phyloP scores from a whole-genome alignment of 1,140 invertebrate genomes.

The Nasonia longicornis region DNA sequence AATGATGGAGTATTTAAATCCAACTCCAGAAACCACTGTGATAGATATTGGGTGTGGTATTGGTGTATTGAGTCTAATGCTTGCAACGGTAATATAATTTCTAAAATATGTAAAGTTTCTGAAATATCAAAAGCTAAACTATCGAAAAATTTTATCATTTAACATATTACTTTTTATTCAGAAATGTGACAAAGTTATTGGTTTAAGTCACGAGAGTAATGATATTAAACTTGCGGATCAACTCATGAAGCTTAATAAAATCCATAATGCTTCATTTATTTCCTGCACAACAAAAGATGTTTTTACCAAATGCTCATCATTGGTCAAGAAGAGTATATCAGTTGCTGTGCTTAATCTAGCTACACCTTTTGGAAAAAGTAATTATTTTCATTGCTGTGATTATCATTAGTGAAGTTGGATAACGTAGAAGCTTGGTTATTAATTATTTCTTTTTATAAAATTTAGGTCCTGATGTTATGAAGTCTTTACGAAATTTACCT shows the following conservation, averaged over 20 bases:
- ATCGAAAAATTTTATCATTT: neutral
- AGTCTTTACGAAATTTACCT: slow-evolving; percentile 34
- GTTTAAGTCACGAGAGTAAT: slow-evolving; percentile 14
- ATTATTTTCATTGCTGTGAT: neutral
- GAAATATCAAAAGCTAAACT: neutral
- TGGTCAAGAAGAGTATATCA: slow-evolving; percentile 30
- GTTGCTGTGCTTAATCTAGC: slow-evolving; percentile 33
- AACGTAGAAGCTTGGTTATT: neutral
- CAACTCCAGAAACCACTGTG: slow-evolving; percentile 24
- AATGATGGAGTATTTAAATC: slow-evolving; percentile 33
- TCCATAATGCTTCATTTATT: slow-evolving; percentile 43
- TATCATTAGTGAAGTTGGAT: neutral
- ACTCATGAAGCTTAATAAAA: slow-evolving; percentile 20
- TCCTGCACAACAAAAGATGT: slow-evolving; percentile 29
- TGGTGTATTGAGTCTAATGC: slow-evolving; percentile 38
- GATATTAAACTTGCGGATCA: slow-evolving; percentile 38
- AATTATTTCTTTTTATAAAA: neutral
- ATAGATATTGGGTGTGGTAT: slow-evolving; percentile 41
- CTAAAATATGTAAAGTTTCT: neutral
- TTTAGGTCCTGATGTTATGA: slow-evolving; percentile 27
- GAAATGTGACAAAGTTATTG: slow-evolving; percentile 45
- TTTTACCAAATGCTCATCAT: slow-evolving; percentile 28
- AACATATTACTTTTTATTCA: slow-evolving; percentile 20
- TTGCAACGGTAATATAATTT: slow-evolving; percentile 35
- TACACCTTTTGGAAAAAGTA: slow-evolving; percentile 44